phyloP scores from a whole-genome alignment of 2,888 invertebrate species.

The Drosophila paracracens region DNA sequence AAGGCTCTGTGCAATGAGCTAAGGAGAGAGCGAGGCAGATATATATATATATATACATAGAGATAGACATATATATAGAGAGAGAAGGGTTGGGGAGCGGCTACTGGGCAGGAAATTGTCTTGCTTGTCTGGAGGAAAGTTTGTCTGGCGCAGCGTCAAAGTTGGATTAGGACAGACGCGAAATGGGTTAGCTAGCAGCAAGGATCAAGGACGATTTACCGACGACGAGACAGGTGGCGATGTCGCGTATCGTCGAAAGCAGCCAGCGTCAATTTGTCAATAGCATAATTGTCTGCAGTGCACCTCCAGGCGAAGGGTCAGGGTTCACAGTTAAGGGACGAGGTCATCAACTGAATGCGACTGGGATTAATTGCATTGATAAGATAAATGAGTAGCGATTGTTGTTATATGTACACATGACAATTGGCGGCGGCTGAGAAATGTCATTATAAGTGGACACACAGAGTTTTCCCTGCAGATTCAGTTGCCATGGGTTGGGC shows the following conservation, averaged over 20 bases:
- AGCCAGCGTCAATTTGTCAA: conserved; percentile 81
- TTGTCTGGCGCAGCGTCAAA: conserved; percentile 52
- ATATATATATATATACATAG: not conserved
- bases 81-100: not conserved
- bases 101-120: conserved; percentile 63
- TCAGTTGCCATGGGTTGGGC: not conserved
- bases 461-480: not conserved
- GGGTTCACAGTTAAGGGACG: conserved; percentile 12
- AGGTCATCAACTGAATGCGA: conserved; percentile 45
- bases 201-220: not conserved
- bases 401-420: conserved; percentile 70
- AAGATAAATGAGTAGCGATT: conserved; percentile 82
- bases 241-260: conserved; percentile 32
- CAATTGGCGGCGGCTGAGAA: conserved; percentile 67
- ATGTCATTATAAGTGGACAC: conserved; percentile 70
- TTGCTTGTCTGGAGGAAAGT: conserved; percentile 62
- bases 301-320: conserved; percentile 1
- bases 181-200: conserved; percentile 57
- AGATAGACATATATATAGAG: not conserved
- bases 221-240: conserved; percentile 38
- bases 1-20: conserved; percentile 47
- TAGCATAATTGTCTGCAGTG: conserved; percentile 78
- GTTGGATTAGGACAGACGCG: conserved; percentile 64
- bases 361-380: conserved; percentile 83
- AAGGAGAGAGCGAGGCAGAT: not conserved